Conservation (phyloP, 2,113 vertebrate species). For the Myanophis thanlyinensis region DNA sequence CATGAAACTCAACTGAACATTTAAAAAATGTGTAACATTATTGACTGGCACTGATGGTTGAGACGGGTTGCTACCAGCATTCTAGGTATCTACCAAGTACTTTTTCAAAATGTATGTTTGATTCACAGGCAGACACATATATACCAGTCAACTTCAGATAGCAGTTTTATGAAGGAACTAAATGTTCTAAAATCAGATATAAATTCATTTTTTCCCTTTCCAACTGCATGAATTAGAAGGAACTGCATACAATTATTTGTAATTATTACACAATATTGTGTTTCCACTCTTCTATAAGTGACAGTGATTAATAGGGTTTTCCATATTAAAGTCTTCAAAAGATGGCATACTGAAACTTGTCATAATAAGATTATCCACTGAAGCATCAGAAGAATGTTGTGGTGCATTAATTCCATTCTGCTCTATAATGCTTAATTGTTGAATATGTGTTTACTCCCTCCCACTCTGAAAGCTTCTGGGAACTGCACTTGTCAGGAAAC, state of each 20-base stretch:
- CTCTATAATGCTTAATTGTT: conserved; percentile 35
- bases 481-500: conserved; percentile 14
- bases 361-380: background rate
- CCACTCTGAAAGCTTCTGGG: conserved; percentile 23
- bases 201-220: background rate
- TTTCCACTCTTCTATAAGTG: conserved; percentile 16
- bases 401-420: conserved; percentile 12
- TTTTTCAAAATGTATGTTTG: too few relatives aligned
- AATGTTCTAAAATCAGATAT: background rate
- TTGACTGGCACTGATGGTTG: too few relatives aligned
- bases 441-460: background rate
- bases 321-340: background rate
- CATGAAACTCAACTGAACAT: too few relatives aligned
- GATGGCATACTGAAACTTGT: background rate
- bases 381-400: background rate
- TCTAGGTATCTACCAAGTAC: too few relatives aligned
- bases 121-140: background rate
- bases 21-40: too few relatives aligned
- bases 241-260: background rate
- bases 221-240: background rate
- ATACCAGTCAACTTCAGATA: background rate
- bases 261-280: background rate
- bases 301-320: conserved; percentile 10
- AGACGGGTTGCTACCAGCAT: too few relatives aligned
- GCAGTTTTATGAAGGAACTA: background rate